Evolutionary conservation across 1,140 invertebrate species (phyloP), one percentile per base, ranked within the genome.

Genomic region (Heliconius melpomene): DNA sequence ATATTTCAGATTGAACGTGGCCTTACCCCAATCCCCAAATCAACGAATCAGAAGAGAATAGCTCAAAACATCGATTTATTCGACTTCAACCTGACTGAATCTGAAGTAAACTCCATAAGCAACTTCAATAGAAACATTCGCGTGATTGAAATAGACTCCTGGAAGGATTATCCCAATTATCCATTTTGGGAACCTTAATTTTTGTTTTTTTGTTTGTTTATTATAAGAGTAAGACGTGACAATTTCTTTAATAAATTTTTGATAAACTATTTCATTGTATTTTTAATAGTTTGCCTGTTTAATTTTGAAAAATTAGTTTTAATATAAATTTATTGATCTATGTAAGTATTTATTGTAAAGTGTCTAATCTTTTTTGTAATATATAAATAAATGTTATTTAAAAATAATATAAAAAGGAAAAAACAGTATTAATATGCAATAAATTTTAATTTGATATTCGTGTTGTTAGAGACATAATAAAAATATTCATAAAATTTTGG

Each of bases 21-120:
- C 0, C 89, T 96, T 5, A 94, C 96, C 5, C 96, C 96, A 0
- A 97, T 98, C 82, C 97, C 98, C 3, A 98, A 98, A 86, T 97
- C 97, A 2, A 95, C 96, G 2, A 97, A 96, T 78, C 95, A 96
- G 82, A 84, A 92, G 2, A 95, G 97, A 52, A 96, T 98, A 29
- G 94, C 95, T 11, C 95, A 97, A 80, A 98, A 98, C 86, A 96
- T 97, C 54, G 89, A 97, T 46, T 90, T 97, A 32, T 97, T 97
- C 87, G 96, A 97, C 90, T 98, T 98, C 88, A 88, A 94, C 75
- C 88, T 98, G 2, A 95, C 95, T 0, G 85, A 92, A 0, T 95
- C 96, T 52, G 97, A 98, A 88, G 94, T 97, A 13, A 88, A 87
- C 0, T 82, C 90, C 18, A 95, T 97, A 74, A 96, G 96, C 86